Conservation (phyloP, 2,888 invertebrate species). For the Rhamphomyia laevipes region DNA sequence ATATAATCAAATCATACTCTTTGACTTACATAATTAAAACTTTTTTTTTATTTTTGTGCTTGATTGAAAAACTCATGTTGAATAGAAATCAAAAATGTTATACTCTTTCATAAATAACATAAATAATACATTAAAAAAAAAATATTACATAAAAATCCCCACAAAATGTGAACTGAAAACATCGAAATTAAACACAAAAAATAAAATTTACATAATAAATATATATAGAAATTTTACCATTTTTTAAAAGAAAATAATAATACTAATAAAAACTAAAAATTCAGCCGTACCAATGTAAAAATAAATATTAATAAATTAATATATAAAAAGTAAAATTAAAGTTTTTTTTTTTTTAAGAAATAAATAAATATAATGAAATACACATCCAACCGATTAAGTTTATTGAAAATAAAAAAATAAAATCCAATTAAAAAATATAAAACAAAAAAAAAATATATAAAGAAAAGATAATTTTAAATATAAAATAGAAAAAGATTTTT, state of each 20-base stretch:
- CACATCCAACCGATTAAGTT: constrained; percentile 4
- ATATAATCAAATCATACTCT: too few relatives aligned
- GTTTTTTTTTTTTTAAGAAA: neutral
- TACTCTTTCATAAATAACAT: neutral
- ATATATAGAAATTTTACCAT: constrained; percentile 5
- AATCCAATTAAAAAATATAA: neutral
- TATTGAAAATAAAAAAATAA: neutral
- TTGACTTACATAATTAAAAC: too few relatives aligned
- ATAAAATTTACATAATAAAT: constrained; percentile 5
- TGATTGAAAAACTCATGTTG: too few relatives aligned
- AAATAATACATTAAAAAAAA: constrained; percentile 6
- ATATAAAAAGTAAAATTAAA: constrained; percentile 1
- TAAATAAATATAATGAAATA: constrained; percentile 12
- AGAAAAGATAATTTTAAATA: constrained; percentile 21
- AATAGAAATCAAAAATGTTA: too few relatives aligned
- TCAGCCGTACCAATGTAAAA: constrained; percentile 17
- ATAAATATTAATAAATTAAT: neutral
- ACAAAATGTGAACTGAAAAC: constrained; percentile 27
- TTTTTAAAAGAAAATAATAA: constrained; percentile 9
- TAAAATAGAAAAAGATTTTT: constrained; percentile 35
- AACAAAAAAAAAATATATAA: constrained; percentile 4
- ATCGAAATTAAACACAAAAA: constrained; percentile 25
- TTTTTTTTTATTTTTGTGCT: too few relatives aligned
- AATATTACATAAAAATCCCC: constrained; percentile 7
- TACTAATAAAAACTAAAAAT: too few relatives aligned